Evolutionary conservation across 2,113 vertebrate species (phyloP).

Genomic region (Sinocyclocheilus maitianheensis): DNA sequence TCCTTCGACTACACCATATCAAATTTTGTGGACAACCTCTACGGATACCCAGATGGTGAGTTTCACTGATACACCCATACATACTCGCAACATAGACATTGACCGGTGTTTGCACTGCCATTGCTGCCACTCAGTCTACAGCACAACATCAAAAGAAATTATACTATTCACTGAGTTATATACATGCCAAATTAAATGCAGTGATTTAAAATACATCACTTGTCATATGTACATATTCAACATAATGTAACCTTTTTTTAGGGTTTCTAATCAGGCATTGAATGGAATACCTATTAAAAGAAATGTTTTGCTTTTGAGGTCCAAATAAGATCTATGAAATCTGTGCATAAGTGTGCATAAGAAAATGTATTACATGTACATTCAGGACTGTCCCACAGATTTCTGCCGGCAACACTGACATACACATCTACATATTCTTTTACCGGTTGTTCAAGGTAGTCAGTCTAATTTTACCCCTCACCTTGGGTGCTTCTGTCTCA

Average conservation of each 20-base stretch:
- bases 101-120: background rate
- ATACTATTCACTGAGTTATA: background rate
- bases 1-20: constrained; percentile 95
- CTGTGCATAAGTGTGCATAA: background rate
- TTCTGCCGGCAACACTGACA: background rate
- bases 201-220: background rate
- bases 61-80: background rate
- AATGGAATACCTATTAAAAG: background rate
- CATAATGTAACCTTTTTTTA: background rate
- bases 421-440: constrained; percentile 2
- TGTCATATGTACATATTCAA: background rate
- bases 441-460: background rate
- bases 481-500: too few species aligned
- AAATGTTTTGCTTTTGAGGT: background rate
- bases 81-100: background rate
- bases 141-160: background rate
- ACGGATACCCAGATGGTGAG: constrained; percentile 89
- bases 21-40: constrained; percentile 96
- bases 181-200: background rate
- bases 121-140: background rate
- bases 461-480: too few species aligned
- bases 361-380: background rate
- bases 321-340: background rate
- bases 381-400: background rate
- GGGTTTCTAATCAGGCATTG: background rate